Evolutionary conservation across 2,888 invertebrate genomes (phyloP).

Genomic region (Priocnemis perturbator): DNA sequence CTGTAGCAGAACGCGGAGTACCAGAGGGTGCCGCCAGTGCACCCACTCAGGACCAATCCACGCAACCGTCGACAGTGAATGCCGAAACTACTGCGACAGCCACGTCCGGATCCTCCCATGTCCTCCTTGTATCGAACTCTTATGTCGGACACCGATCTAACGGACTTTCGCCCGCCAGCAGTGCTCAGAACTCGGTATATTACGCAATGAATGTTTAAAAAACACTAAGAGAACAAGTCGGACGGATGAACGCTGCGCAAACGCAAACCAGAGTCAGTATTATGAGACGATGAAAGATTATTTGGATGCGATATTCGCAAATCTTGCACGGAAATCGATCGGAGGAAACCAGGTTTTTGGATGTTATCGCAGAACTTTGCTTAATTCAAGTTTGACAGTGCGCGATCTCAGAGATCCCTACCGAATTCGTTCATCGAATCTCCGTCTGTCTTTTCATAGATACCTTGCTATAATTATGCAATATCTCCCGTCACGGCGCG

Average conservation of each 20-base stretch:
- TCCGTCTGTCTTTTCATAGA: too few species aligned
- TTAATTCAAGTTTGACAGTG: too few species aligned
- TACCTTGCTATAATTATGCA: too few species aligned
- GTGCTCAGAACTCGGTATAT: constrained; percentile 78
- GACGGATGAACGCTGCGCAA: neutral
- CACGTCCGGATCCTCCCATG: constrained; percentile 9
- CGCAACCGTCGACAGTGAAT: constrained; percentile 49
- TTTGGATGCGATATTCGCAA: too few species aligned
- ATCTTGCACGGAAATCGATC: neutral
- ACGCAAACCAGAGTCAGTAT: neutral
- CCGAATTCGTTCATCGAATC: too few species aligned
- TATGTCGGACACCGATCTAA: constrained; percentile 72
- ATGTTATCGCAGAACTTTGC: neutral
- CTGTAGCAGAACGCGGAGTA: constrained; percentile 80
- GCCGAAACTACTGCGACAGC: constrained; percentile 56
- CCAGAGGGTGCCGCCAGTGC: constrained; percentile 86
- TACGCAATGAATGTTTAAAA: constrained; percentile 92
- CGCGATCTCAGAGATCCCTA: too few species aligned
- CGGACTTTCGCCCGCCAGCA: constrained; percentile 51
- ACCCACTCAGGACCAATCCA: constrained; percentile 79
- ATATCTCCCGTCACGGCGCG: too few species aligned
- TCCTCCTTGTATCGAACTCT: constrained; percentile 39
- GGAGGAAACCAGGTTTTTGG: neutral
- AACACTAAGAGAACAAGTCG: neutral
- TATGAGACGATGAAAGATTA: too few species aligned